Percentiles rank a stretch among this genome's conserved stretches.
Evolutionary conservation across 2,113 vertebrate species (phyloP).

Genomic region (Stercorarius parasiticus): DNA sequence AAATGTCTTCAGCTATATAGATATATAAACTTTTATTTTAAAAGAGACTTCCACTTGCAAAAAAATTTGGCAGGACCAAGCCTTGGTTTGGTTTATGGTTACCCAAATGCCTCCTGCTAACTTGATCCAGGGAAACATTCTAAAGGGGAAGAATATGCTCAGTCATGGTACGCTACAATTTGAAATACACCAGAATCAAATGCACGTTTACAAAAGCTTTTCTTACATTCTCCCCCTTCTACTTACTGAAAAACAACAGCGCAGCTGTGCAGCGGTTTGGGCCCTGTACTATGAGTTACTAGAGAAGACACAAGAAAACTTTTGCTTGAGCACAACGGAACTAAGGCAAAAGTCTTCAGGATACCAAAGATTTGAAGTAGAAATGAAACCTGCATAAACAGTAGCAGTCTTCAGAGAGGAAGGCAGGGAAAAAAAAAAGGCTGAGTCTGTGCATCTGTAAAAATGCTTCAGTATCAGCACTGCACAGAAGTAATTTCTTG

Average conservation of each 20-base stretch:
- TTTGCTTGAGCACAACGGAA: neutral
- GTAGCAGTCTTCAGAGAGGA: neutral
- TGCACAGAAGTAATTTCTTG: neutral
- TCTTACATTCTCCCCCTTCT: neutral
- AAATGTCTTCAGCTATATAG: neutral
- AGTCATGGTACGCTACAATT: accelerated
- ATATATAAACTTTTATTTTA: too few relatives aligned
- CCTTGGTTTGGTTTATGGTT: neutral
- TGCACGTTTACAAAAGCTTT: neutral
- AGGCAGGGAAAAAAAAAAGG: neutral
- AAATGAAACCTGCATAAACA: neutral
- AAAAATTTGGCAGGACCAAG: neutral
- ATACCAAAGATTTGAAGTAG: neutral
- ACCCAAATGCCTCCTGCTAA: neutral
- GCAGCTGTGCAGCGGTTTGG: neutral
- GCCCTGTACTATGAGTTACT: neutral
- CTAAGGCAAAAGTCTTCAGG: neutral
- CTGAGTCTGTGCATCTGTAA: neutral
- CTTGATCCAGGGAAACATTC: neutral
- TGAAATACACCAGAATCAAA: neutral
- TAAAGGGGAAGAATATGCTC: neutral
- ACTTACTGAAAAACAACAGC: neutral
- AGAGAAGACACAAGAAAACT: neutral
- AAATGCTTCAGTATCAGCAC: neutral
- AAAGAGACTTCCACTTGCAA: neutral